Percentiles rank a stretch among this genome's conserved stretches.
Evolutionary conservation across 1,140 invertebrate species (phyloP).

Genomic region (Oncopodura yosiiana): DNA sequence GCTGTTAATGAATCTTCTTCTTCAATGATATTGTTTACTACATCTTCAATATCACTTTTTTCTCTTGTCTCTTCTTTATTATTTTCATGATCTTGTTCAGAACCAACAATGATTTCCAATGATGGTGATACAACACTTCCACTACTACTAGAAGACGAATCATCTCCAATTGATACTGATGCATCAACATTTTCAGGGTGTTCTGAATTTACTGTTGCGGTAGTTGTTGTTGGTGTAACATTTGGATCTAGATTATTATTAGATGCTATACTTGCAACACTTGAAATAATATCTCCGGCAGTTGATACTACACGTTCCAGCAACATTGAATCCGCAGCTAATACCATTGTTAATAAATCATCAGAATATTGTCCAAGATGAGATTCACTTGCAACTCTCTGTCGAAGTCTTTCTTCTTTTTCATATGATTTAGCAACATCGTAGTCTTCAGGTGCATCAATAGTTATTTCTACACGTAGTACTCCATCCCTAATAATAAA

Average conservation of each 20-base stretch:
- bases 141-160: slow-evolving; percentile 1
- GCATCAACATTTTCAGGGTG: no score
- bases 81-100: neutral
- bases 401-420: slow-evolving; percentile 60
- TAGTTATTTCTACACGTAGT: slow-evolving; percentile 86
- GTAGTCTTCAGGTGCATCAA: slow-evolving; percentile 59
- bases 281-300: slow-evolving; percentile 24
- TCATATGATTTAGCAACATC: slow-evolving; percentile 71
- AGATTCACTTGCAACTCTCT: slow-evolving; percentile 44
- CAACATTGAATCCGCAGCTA: slow-evolving; percentile 51
- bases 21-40: neutral
- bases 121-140: neutral
- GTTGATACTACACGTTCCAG: slow-evolving; percentile 25
- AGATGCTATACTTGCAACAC: no score
- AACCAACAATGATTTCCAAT: neutral
- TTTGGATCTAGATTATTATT: no score
- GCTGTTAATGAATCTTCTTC: neutral
- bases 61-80: slow-evolving; percentile 5
- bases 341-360: slow-evolving; percentile 49
- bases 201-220: neutral
- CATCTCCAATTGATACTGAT: neutral
- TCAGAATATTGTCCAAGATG: slow-evolving; percentile 53
- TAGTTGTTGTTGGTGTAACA: neutral
- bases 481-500: slow-evolving; percentile 96
- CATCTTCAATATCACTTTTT: slow-evolving; percentile 10